Base-by-base conservation (phyloP, 2,888 invertebrate species). In the Magallana nippona region DNA sequence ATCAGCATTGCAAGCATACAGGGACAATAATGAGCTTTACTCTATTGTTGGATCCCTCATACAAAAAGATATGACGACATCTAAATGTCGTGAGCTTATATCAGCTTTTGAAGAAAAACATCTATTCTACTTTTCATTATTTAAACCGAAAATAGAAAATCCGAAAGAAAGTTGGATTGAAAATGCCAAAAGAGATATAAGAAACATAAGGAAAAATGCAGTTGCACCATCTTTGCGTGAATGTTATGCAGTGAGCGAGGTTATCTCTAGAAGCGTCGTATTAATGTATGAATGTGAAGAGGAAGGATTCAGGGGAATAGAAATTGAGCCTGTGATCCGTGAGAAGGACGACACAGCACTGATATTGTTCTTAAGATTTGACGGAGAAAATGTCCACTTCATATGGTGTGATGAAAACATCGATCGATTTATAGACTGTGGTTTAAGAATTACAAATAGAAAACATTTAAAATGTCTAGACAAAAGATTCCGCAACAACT, bases 181-280 rank as follows among this genome's bases (percentile, higher is more conserved):
- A 71, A 71, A 15, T 1, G 71, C 32, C 13, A 71, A 71, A 71
- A 22, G 8, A 15, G 71, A 71, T 71, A 32, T 71, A 11, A 71
- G 32, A 27, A 32, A 32, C 8, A 11, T 13, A 10, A 71, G 32
- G 32, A 22, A 22, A 27, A 71, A 15, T 22, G 32, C 27, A 71
- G 27, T 22, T 1, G 71, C 71, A 13, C 71, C 71, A 71, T 27
- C 71, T 32, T 15, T 71, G 27, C 27, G 71, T 27, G 71, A 71
- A 71, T 15, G 22, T 22, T 71, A 71, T 71, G 71, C 71, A 71
- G 71, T 27, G 11, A 71, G 71, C 71, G 71, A 71, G 32, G 32
- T 71, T 11, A 71, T 27, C 22, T 2, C 15, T 13, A 32, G 27
- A 2, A 22, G 5, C 27, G 32, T 71, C 27, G 15, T 71, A 8